Conservation (phyloP, 2,797 vertebrate species). For the Dryobates pubescens region DNA sequence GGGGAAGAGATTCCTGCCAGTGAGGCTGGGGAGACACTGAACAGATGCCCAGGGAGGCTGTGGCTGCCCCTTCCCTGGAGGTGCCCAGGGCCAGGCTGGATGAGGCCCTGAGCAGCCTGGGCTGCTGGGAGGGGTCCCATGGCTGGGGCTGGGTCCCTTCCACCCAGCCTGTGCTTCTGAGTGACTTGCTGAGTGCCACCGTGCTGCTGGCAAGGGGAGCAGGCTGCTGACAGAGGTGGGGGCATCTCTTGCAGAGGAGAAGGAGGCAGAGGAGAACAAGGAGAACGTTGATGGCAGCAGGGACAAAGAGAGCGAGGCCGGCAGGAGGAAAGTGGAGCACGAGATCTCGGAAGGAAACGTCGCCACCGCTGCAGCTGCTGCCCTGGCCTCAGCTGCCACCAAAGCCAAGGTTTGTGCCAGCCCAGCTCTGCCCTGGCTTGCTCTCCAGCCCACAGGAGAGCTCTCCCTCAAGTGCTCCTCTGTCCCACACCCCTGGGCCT, state of each 20-base stretch:
- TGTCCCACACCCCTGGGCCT: background rate
- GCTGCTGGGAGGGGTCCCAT: too few relatives aligned
- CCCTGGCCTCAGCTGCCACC: conserved; percentile 95
- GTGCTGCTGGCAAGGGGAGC: background rate
- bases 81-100: too few relatives aligned
- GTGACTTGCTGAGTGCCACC: background rate
- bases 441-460: background rate
- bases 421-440: background rate
- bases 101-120: too few relatives aligned
- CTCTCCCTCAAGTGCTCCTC: background rate
- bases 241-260: conserved; percentile 77
- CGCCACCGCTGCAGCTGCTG: conserved; percentile 94
- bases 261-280: conserved; percentile 89
- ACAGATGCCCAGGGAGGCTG: too few relatives aligned
- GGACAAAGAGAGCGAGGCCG: conserved; percentile 85
- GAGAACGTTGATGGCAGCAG: conserved; percentile 82
- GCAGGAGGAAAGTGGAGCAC: conserved; percentile 90
- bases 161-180: too few relatives aligned
- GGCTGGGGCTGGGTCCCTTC: too few relatives aligned
- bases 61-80: too few relatives aligned
- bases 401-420: conserved; percentile 91
- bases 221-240: fast-evolving
- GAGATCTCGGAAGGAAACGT: conserved; percentile 96
- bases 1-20: too few relatives aligned
- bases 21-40: too few relatives aligned